These are phyloP conservation scores for Otus sunia DNA, from an alignment of 2,113 vertebrate species.

Conservation along the genomic window DNA sequence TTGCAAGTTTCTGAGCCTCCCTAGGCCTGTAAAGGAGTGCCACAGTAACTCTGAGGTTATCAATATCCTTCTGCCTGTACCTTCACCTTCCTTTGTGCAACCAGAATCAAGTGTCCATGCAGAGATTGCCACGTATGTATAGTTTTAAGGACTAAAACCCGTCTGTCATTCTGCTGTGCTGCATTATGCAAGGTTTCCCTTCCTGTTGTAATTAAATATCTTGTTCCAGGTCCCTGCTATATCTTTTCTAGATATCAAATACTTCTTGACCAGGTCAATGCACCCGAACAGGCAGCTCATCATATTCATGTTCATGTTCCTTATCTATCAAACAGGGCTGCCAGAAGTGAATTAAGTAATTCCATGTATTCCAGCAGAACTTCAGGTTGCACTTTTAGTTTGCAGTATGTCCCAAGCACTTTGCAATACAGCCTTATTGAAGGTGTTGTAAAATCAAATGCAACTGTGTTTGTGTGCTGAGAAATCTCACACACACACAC, in stretches of 20 bases:
- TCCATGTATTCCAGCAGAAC: not conserved
- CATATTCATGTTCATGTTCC: not conserved
- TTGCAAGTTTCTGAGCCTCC: not conserved
- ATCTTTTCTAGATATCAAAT: not conserved
- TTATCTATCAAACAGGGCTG: not conserved
- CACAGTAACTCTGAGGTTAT: not conserved
- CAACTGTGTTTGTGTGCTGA: not conserved
- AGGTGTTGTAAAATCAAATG: not conserved
- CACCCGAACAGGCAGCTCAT: not conserved
- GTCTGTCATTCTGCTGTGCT: not conserved
- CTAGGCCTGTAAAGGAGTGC: accelerated
- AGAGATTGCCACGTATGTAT: accelerated
- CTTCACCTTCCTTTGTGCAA: not conserved
- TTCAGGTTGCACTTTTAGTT: not conserved
- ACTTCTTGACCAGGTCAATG: not conserved
- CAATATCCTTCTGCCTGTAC: not conserved
- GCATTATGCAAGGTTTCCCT: not conserved
- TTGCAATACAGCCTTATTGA: not conserved
- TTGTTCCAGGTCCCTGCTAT: not conserved
- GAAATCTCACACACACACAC: not conserved
- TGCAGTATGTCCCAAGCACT: not conserved
- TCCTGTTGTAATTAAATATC: not conserved
- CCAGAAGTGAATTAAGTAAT: not conserved
- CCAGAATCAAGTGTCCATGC: not conserved
- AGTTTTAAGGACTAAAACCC: not conserved